These are phyloP conservation scores for Pardosa pseudoannulata DNA, from an alignment of 2,888 invertebrate genomes.

Conservation along the genomic window DNA sequence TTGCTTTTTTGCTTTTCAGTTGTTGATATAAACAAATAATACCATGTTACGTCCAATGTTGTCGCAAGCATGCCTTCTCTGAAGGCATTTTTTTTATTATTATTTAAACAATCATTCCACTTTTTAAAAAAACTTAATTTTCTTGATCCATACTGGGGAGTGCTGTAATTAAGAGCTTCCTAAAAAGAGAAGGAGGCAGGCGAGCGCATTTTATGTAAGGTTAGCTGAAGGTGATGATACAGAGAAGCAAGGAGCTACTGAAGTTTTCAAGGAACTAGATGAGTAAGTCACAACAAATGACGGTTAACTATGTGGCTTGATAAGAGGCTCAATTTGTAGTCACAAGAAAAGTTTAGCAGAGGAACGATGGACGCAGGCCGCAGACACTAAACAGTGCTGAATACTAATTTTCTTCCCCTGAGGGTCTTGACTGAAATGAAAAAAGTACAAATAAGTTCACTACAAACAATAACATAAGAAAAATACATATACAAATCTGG, in stretches of 20 bases:
- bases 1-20: slow-evolving; percentile 3
- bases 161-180: slow-evolving; percentile 61
- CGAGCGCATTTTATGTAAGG: slow-evolving; percentile 20
- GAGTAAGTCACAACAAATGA: slow-evolving; percentile 71
- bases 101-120: slow-evolving; percentile 30
- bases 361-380: slow-evolving; percentile 71
- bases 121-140: slow-evolving; percentile 3
- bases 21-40: slow-evolving; percentile 67
- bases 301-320: slow-evolving; percentile 67
- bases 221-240: slow-evolving; percentile 59
- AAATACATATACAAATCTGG: no score
- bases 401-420: slow-evolving; percentile 71
- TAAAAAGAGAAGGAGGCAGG: slow-evolving; percentile 64
- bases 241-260: slow-evolving; percentile 71
- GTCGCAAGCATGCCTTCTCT: background rate
- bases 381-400: slow-evolving; percentile 71
- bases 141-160: slow-evolving; percentile 49
- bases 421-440: slow-evolving; percentile 67
- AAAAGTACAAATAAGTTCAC: background rate
- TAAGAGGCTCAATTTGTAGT: slow-evolving; percentile 69
- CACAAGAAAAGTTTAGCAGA: slow-evolving; percentile 70
- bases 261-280: slow-evolving; percentile 72
- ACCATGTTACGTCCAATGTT: slow-evolving; percentile 51
- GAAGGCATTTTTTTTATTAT: background rate
- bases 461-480: no score